A percentile compares a stretch with the other conserved stretches of the same genome.
These are phyloP conservation scores for Desmophyllum pertusum DNA, from an alignment of 92 coral and sea anemone species.

Conservation along the genomic window DNA sequence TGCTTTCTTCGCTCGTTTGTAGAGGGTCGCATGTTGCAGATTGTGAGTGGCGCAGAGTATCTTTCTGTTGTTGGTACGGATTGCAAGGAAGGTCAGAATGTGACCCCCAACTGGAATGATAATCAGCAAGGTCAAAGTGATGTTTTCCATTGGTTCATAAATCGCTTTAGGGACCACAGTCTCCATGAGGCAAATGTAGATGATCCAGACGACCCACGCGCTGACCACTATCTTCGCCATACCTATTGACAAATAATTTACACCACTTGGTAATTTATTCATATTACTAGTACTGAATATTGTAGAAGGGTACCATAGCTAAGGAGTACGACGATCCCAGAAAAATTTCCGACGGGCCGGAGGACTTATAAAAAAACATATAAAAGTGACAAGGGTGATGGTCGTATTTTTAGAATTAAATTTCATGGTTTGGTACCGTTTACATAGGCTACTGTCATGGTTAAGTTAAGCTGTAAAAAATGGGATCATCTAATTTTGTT, in stretches of 20 bases:
- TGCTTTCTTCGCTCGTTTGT: constrained; percentile 29
- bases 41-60: constrained; percentile 2
- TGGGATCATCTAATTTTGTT: no score
- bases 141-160: constrained; percentile 5
- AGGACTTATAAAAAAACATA: no score
- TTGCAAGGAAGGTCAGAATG: constrained; percentile 13
- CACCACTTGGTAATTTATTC: background rate
- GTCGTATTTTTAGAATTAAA: no score
- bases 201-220: constrained; percentile 7
- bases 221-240: constrained; percentile 5
- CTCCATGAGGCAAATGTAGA: constrained; percentile 2
- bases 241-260: background rate
- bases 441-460: no score
- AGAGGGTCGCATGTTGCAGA: background rate
- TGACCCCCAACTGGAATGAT: constrained; percentile 6
- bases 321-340: no score
- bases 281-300: no score
- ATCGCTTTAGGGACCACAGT: background rate
- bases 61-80: constrained; percentile 15
- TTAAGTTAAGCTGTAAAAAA: no score
- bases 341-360: no score
- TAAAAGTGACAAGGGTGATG: no score
- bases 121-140: background rate
- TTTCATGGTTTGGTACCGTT: no score
- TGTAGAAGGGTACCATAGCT: no score